Percentiles rank a stretch among this genome's conserved stretches.
Evolutionary conservation across 2,113 vertebrate genomes (phyloP).

Genomic region (Protobothrops flavoviridis): DNA sequence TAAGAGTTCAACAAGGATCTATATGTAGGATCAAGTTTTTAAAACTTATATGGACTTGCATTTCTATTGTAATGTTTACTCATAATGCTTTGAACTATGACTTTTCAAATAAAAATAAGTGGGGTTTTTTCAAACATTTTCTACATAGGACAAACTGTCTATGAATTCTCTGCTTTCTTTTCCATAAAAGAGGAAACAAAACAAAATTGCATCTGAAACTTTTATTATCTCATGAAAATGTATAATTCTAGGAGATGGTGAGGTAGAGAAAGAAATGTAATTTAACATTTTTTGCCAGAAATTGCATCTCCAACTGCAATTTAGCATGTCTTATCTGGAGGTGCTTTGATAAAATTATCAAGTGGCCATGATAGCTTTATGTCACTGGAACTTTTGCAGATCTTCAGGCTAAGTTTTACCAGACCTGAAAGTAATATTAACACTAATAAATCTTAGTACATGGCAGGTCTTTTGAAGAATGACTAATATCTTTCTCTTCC

Average conservation of each 20-base stretch:
- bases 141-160: neutral
- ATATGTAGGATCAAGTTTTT: neutral
- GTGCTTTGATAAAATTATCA: slow-evolving; percentile 32
- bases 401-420: slow-evolving; percentile 40
- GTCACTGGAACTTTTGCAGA: slow-evolving; percentile 20
- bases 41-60: too few species aligned
- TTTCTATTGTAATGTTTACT: neutral
- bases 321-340: slow-evolving; percentile 34
- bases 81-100: neutral
- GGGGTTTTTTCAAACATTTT: neutral
- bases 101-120: neutral
- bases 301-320: slow-evolving; percentile 29
- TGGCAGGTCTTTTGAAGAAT: slow-evolving; percentile 41
- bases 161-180: slow-evolving; percentile 15
- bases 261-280: neutral
- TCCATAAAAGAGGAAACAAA: slow-evolving; percentile 22
- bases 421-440: slow-evolving; percentile 57
- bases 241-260: neutral
- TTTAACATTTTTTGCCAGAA: slow-evolving; percentile 8
- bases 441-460: slow-evolving; percentile 36
- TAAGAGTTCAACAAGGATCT: neutral
- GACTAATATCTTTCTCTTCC: slow-evolving; percentile 34
- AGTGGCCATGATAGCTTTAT: slow-evolving; percentile 22
- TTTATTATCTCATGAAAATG: slow-evolving; percentile 37
- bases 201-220: slow-evolving; percentile 34